Base-by-base conservation (phyloP, 1,140 invertebrate species). In the Zophobas morio region DNA sequence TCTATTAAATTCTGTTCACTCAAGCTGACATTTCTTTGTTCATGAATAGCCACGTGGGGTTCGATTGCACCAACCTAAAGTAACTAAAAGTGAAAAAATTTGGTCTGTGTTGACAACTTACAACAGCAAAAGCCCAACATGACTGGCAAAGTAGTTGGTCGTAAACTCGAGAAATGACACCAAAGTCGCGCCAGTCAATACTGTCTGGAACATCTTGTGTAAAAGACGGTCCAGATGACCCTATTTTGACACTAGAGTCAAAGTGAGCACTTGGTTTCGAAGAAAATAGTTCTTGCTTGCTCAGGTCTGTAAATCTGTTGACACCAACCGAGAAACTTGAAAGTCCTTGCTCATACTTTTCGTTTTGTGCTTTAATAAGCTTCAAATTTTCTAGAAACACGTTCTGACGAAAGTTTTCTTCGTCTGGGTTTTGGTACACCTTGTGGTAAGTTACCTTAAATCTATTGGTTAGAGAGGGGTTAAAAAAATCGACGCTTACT, bases 1-100 rank as follows among this genome's bases (percentile, higher is more conserved):
- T 99, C 98, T 35, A 99, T 90, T 51, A 99, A 88, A 87, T 99
- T 99, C 89, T 99, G 98, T 88, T 99, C 98, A 80, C 96, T 98
- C 0, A 99, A 90, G 20, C 20, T 20, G 20, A 20, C 20, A 20
- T 6, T 51, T 51, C 49, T 56, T 51, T 33, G 47, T 76, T 37
- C 74, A 57, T 37, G 47, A 57, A 70, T 76, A 36, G 8, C 66
- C 42, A 33, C 74, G 0, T 51, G 49, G 2, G 49, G 39, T 70
- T 76, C 74, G 8, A 66, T 46, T 1, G 74, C 36, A 1, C 51
- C 74, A 20, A 63, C 54, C 74, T 76, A 35, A 20, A 20, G 20
- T 20, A 20, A 20, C 6, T 51, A 51, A 39, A 56, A 40, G 51
- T 20, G 37, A 20, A 20, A 20, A 20, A 20, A 20, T 20, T 20